These are phyloP conservation scores for Anticlea derivata DNA, from an alignment of 2,888 invertebrate genomes.

Conservation along the genomic window DNA sequence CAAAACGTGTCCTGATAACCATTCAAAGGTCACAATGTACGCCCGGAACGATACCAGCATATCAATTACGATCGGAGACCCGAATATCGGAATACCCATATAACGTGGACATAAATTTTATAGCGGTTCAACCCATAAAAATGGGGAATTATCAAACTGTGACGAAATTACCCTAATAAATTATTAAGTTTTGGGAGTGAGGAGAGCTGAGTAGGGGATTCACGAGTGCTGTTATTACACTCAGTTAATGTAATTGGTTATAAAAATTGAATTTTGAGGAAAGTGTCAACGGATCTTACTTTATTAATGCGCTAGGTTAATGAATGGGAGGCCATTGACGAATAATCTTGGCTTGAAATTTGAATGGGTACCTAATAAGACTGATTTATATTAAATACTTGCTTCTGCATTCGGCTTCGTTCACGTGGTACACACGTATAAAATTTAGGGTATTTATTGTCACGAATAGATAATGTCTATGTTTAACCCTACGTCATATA, in stretches of 20 bases:
- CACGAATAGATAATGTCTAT: too few species aligned
- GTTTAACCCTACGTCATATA: too few species aligned
- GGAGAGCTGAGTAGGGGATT: constrained; percentile 37
- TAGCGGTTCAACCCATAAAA: constrained; percentile 57
- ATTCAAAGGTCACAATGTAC: constrained; percentile 30
- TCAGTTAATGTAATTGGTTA: constrained; percentile 13
- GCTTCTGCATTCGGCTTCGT: too few species aligned
- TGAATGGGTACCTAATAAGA: too few species aligned
- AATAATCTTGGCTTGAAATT: too few species aligned
- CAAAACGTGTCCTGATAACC: constrained; percentile 29
- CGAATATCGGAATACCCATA: constrained; percentile 40
- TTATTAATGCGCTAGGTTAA: too few species aligned
- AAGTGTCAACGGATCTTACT: too few species aligned
- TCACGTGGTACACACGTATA: too few species aligned
- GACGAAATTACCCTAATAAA: constrained; percentile 59
- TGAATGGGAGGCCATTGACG: too few species aligned
- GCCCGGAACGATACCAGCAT: constrained; percentile 43
- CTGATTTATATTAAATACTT: too few species aligned
- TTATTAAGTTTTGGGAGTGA: constrained; percentile 50
- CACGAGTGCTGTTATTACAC: constrained; percentile 11
- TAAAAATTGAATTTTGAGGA: not conserved
- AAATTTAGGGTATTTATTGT: too few species aligned
- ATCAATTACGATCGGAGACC: constrained; percentile 53
- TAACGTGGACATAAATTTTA: constrained; percentile 61
- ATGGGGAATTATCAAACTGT: constrained; percentile 62